Evolutionary conservation across 2,888 invertebrate genomes (phyloP).

Genomic region (Melanostoma scalare): DNA sequence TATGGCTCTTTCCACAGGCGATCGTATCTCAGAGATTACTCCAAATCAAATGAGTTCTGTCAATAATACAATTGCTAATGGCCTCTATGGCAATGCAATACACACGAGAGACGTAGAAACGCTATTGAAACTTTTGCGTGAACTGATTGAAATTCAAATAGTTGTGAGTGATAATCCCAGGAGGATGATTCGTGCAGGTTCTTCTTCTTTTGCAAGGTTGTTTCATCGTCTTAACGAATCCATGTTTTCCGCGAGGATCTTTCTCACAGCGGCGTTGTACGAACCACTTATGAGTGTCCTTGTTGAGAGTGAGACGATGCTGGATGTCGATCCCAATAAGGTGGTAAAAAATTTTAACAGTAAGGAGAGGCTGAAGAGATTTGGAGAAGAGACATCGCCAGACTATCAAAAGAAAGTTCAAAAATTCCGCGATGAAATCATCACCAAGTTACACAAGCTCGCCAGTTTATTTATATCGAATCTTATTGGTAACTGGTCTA

Average conservation of each 20-base stretch:
- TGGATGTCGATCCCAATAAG: slow-evolving; percentile 96
- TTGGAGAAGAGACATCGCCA: slow-evolving; percentile 89
- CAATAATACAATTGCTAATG: slow-evolving; percentile 83
- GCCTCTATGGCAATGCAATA: slow-evolving; percentile 89
- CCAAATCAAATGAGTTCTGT: slow-evolving; percentile 79
- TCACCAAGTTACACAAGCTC: slow-evolving; percentile 90
- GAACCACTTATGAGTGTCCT: slow-evolving; percentile 95
- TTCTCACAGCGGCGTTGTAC: slow-evolving; percentile 95
- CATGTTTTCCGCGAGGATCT: slow-evolving; percentile 94
- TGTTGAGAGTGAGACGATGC: slow-evolving; percentile 94
- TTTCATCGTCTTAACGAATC: slow-evolving; percentile 95
- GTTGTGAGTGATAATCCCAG: slow-evolving; percentile 87
- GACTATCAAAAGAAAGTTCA: slow-evolving; percentile 89
- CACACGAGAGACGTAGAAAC: slow-evolving; percentile 89
- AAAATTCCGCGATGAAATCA: slow-evolving; percentile 90
- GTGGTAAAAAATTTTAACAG: slow-evolving; percentile 82
- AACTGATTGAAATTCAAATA: slow-evolving; percentile 89
- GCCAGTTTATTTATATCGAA: slow-evolving; percentile 92
- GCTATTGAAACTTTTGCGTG: slow-evolving; percentile 85
- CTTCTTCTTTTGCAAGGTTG: slow-evolving; percentile 92
- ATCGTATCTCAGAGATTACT: slow-evolving; percentile 83
- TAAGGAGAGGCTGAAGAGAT: slow-evolving; percentile 85
- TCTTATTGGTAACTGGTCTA: slow-evolving; percentile 91
- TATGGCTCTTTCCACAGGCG: slow-evolving; percentile 86
- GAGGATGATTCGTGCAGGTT: slow-evolving; percentile 90